phyloP scores from a whole-genome alignment of 2,797 vertebrate genomes.

The Hippopotamyrus pictus region DNA sequence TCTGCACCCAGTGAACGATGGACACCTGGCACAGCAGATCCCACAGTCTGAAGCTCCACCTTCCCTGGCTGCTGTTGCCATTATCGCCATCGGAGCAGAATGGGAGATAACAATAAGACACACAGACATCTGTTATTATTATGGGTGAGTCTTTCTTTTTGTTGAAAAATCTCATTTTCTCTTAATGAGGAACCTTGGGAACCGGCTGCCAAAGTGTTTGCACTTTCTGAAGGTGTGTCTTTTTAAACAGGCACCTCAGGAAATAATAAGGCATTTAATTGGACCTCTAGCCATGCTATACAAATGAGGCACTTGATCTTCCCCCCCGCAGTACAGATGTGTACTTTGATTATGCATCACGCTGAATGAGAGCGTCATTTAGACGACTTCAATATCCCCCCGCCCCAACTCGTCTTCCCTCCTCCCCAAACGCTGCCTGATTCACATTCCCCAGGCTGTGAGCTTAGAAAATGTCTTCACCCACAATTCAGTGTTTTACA shows the following conservation, averaged over 20 bases:
- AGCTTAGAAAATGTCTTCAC: not conserved
- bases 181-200: constrained; percentile 7
- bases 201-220: not conserved
- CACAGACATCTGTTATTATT: not conserved
- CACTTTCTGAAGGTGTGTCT: not conserved
- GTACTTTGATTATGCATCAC: not conserved
- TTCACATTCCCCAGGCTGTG: not conserved
- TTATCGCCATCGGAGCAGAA: not conserved
- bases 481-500: not conserved
- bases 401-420: not conserved
- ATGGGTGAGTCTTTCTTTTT: not conserved
- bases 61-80: not conserved
- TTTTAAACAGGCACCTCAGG: not conserved
- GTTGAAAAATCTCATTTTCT: not conserved
- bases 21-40: not conserved
- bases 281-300: not conserved
- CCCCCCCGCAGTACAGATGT: not conserved
- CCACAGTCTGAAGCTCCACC: not conserved
- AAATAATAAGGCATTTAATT: not conserved
- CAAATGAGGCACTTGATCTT: not conserved
- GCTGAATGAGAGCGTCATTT: not conserved
- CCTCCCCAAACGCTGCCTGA: not conserved
- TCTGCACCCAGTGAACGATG: not conserved
- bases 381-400: not conserved
- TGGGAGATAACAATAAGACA: not conserved